Evolutionary conservation across 1,140 invertebrate genomes (phyloP), one percentile per base, ranked within the genome.

Genomic region (Drosophila pruinosa): DNA sequence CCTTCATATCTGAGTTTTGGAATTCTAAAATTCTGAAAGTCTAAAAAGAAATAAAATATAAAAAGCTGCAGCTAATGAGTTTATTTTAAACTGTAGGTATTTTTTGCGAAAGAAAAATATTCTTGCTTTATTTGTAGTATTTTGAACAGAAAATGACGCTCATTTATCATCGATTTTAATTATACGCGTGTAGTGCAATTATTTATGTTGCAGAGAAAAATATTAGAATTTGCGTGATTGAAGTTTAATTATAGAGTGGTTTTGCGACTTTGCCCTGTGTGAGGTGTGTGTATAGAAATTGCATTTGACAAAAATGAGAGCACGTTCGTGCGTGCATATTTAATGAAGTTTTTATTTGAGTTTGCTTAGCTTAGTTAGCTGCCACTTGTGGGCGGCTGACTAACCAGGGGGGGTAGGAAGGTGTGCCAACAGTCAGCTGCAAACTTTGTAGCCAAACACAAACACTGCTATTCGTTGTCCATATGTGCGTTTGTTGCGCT

Each of bases 311-410:
- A 71, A 64, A 71, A 31, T 65, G 61, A 56, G 43, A 26, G 48
- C 39, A 50, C 39, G 39, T 65, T 54, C 61, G 48, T 57, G 68
- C 53, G 61, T 71, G 68, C 61, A 71, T 65, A 71, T 71, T 57
- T 58, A 71, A 71, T 65, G 52, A 65, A 71, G 31, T 71, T 71
- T 71, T 65, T 71, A 52, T 71, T 56, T 28, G 21, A 64, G 22
- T 64, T 64, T 26, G 59, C 59, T 48, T 17, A 48, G 59, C 45
- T 52, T 19, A n/a, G 64, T 52, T 14, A 24, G 43, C 12, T 26
- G 19, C 22, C 43, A 36, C 22, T 14, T 36, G 24, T 50, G 64
- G 26, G 31, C 2, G 50, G 50, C 10, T 7, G n/a, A n/a, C n/a
- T n/a, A n/a, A n/a, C n/a, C n/a, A n/a, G 6, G 19, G 0, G 17